Evolutionary conservation across 2,888 invertebrate genomes (phyloP), one percentile per base, ranked within the genome.

Genomic region (Formica aserva): DNA sequence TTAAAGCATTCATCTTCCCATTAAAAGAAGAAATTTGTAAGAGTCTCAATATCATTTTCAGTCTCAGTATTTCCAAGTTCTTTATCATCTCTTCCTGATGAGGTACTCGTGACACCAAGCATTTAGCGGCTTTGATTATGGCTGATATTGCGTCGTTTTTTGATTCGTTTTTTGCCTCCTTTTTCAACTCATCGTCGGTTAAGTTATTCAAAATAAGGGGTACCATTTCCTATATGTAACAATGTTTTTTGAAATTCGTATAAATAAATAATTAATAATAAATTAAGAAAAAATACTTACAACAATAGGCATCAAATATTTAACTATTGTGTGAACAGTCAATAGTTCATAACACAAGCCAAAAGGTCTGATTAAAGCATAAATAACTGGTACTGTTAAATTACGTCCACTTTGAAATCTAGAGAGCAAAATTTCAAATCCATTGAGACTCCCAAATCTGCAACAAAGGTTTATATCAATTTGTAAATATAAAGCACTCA

Each of bases 1-100:
- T 99, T 87, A 99, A 95, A 32, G 99, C 99, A 93, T 99, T 99
- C 99, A 99, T 99, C 96, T 99, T 99, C 55, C 99, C 99, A 95
- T 99, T 99, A 94, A 99, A 99, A 77, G 99, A 99, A 35, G 99
- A 99, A 95, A 99, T 98, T 96, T 99, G 98, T 89, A 99, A 95
- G 92, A 98, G 97, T 94, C 98, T 96, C 91, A 99, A 96, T 93
- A 99, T 99, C 98, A 99, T 99, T 96, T 99, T 98, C 91, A 99
- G 96, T 91, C 99, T 96, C 96, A 99, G 98, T 95, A 98, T 98
- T 96, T 99, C 99, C 92, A 99, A 96, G 92, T 97, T 96, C 89
- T 97, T 96, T 89, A 97, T 96, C 91, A 96, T 96, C 92, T 97
- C 98, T 92, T 99, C 98, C 93, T 98, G 97, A 89, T 97, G 97